Evolutionary conservation across 1,140 invertebrate species (phyloP).

Genomic region (Physella acuta): DNA sequence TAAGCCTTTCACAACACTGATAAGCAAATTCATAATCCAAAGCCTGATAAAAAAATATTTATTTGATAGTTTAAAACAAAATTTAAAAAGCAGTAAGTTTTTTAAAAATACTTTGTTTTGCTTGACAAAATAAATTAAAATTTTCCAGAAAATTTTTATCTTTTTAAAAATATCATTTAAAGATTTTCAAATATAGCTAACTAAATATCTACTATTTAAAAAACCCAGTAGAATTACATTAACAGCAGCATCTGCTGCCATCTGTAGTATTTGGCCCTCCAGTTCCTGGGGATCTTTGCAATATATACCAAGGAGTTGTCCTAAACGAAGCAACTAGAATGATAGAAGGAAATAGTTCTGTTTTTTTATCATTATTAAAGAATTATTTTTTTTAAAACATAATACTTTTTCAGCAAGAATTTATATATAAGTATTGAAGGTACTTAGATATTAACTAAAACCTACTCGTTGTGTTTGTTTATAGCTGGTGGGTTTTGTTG

Average conservation of each 20-base stretch:
- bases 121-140: too few relatives aligned
- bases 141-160: too few relatives aligned
- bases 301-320: constrained; percentile 64
- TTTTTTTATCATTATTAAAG: background rate
- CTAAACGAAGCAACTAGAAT: constrained; percentile 64
- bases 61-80: too few relatives aligned
- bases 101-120: too few relatives aligned
- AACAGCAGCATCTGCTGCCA: constrained; percentile 66
- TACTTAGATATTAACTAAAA: background rate
- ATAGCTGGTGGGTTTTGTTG: constrained; percentile 63
- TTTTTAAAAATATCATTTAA: too few relatives aligned
- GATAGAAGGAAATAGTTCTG: background rate
- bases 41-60: too few relatives aligned
- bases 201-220: too few relatives aligned
- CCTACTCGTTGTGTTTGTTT: constrained; percentile 62
- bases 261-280: constrained; percentile 67
- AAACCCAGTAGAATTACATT: too few relatives aligned
- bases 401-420: background rate
- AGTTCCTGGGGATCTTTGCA: constrained; percentile 48
- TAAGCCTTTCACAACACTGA: constrained; percentile 63
- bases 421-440: too few relatives aligned
- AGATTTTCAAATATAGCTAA: too few relatives aligned
- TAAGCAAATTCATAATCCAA: constrained; percentile 64
- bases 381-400: background rate
- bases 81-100: too few relatives aligned